Evolutionary conservation across 2,113 vertebrate species (phyloP).

Genomic region (Oncorhynchus masou): DNA sequence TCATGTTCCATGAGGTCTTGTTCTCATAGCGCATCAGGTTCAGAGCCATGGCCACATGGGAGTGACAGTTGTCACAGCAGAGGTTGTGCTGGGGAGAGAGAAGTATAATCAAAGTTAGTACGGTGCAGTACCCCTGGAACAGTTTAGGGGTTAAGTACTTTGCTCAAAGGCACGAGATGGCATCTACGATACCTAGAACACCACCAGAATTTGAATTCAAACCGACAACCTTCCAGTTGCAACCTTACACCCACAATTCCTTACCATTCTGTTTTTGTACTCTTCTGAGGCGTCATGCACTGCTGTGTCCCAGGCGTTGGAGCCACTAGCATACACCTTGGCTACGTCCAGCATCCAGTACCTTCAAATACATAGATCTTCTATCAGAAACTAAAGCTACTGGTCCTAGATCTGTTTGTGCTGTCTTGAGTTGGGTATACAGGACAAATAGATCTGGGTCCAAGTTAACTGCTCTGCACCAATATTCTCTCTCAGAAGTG

Average conservation of each 20-base stretch:
- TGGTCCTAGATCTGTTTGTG: no score
- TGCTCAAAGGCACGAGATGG: no score
- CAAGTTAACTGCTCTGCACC: not conserved
- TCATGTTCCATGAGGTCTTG: conserved; percentile 96
- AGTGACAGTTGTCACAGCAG: conserved; percentile 98
- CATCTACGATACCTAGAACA: no score
- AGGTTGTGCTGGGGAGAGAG: conserved; percentile 85
- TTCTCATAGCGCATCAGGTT: conserved; percentile 96
- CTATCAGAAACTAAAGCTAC: not conserved
- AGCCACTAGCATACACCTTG: conserved; percentile 79
- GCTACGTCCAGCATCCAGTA: conserved; percentile 95
- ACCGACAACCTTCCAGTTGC: no score
- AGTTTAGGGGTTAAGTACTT: no score
- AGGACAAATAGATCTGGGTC: no score
- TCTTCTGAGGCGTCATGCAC: conserved; percentile 95
- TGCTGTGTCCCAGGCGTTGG: conserved; percentile 89
- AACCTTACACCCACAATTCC: not conserved
- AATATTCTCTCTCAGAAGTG: not conserved
- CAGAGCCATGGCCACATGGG: conserved; percentile 93
- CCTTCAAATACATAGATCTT: conserved; percentile 57
- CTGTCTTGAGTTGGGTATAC: no score
- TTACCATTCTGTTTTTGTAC: conserved; percentile 96
- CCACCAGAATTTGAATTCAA: no score
- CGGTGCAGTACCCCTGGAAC: not conserved
- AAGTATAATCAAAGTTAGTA: not conserved